Evolutionary conservation across 2,113 vertebrate genomes (phyloP), one percentile per base, ranked within the genome.

Genomic region (Thomomys bottae): DNA sequence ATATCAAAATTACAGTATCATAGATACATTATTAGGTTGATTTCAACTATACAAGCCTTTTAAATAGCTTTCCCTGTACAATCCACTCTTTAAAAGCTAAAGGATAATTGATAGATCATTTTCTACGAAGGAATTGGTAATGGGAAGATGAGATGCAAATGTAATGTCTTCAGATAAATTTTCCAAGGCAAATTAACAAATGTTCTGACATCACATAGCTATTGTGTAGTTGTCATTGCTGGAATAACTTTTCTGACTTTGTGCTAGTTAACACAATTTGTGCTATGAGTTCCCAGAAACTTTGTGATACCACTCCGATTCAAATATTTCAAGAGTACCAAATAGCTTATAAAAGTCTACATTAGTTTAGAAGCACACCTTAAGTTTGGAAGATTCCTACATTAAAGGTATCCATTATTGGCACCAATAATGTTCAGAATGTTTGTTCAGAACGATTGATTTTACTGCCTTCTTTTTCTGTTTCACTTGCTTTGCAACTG

Each of bases 171-270:
- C 66, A 93, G 86, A 88, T 84, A 89, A 76, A 81, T 79, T 83
- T 93, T 94, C 86, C 67, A 93, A 59, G 84, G n/a, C 59, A 91
- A 88, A 93, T 92, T 61, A 92, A 89, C 38, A 83, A 88, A 67
- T 73, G n/a, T 80, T 94, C 85, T 93, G 64, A 88, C 23, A 66
- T 90, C 34, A 64, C 68, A 63, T 32, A 76, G 42, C 61, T 87
- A 81, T 89, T 91, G 45, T 32, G 10, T 75, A 91, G 45, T 78
- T 88, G 45, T 42, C 40, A 34, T 84, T 88, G 17, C 64, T 92
- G 72, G 18, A 79, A 57, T 38, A 73, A 76, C 32, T 92, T 92
- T 73, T 95, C 71, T 76, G 5, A 77, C 40, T 94, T 84, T 81
- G 18, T 28, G n/a, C 38, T 90, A 26, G 10, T 0, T 82, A 89